A percentile compares a stretch with the other conserved stretches of the same genome.
These are phyloP conservation scores for Nematolebias whitei DNA, from an alignment of 2,113 vertebrate species.

Conservation along the genomic window DNA sequence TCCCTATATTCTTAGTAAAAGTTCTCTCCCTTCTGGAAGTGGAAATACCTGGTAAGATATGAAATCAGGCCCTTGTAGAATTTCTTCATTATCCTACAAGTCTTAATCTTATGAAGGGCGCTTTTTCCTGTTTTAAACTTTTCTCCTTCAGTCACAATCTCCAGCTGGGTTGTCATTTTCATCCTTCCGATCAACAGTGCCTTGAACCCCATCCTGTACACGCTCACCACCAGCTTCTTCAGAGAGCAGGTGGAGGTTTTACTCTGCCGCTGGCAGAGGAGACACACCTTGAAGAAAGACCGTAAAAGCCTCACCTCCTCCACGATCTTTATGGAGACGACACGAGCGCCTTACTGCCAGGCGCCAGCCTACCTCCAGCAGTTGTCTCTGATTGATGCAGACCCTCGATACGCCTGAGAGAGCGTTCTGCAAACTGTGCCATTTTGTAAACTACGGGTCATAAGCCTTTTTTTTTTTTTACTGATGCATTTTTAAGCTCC, in stretches of 20 bases:
- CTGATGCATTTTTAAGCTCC: background rate
- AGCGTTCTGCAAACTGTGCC: background rate
- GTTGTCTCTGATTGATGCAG: conserved; percentile 57
- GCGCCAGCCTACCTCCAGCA: conserved; percentile 69
- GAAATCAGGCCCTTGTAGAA: background rate
- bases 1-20: conserved; percentile 84
- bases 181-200: conserved; percentile 86
- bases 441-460: conserved; percentile 11
- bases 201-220: conserved; percentile 85
- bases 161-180: conserved; percentile 84
- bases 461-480: background rate
- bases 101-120: background rate
- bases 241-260: conserved; percentile 84
- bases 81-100: background rate
- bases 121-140: background rate
- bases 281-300: conserved; percentile 68
- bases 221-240: conserved; percentile 85
- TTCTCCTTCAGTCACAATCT: conserved; percentile 75
- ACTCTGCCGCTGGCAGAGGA: conserved; percentile 77
- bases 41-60: conserved; percentile 79
- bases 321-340: conserved; percentile 66
- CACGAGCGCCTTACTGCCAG: conserved; percentile 41
- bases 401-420: conserved; percentile 69
- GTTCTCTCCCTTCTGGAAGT: conserved; percentile 79
- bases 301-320: conserved; percentile 78